Base-by-base conservation (phyloP, 2,113 vertebrate species). In the Anguilla japonica region DNA sequence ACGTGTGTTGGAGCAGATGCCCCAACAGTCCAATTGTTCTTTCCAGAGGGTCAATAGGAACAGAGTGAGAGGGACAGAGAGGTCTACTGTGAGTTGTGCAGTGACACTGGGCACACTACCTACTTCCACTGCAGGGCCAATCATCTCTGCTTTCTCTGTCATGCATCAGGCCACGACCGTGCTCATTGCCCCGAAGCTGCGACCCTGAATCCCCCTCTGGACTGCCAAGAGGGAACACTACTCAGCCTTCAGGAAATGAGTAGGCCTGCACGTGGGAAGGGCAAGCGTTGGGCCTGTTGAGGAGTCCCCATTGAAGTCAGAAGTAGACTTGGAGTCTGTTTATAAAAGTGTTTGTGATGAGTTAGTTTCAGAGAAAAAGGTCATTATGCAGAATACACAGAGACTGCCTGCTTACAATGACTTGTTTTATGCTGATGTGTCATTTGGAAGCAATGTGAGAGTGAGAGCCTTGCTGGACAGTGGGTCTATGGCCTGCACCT, bases 61-160 rank as follows among this genome's bases (percentile, higher is more conserved):
- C 43, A 46, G 43, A 46, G 43, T 8, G 43, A 46, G 43, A 8
- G 43, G 39, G 11, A 78, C 82, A 78, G 29, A 41, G 16, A 22
- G 14, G n/a, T 67, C 86, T 8, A 41, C 86, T 87, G 86, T 34
- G 14, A 43, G 9, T 50, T 87, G 40, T 87, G 86, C 67, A 53
- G 86, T 20, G 86, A 80, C 56, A 5, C 57, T 41, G 41, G 41
- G 16, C 87, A 88, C 84, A 86, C 41, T 46, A 86, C 84, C 5
- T 2, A 20, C 14, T 57, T 79, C 4, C 40, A 88, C 50, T 86
- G 87, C 57, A 46, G 81, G 11, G 84, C 84, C 39, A 67, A 83
- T 46, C 87, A 83, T n/a, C 34, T 83, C 34, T 79, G 84, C 53
- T 88, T 57, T 40, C 81, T 85, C 18, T 88, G 84, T 83, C 80